Percentiles rank a stretch among this genome's conserved stretches.
Evolutionary conservation across 2,113 vertebrate genomes (phyloP).

Genomic region (Peromyscus maniculatus): DNA sequence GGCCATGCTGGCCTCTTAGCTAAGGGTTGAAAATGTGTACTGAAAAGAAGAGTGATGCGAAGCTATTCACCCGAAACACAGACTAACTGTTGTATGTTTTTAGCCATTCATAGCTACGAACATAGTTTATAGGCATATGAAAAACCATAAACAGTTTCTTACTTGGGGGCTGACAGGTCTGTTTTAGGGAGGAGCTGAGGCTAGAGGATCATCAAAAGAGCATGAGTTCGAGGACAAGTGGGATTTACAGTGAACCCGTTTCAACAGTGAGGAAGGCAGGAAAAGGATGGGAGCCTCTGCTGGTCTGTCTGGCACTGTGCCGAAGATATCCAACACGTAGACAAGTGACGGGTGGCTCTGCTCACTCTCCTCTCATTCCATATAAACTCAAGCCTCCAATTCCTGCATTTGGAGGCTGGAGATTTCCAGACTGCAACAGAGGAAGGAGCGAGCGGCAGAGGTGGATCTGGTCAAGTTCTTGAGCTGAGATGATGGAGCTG

Average conservation of each 20-base stretch:
- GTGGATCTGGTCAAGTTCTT: background rate
- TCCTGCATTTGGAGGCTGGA: background rate
- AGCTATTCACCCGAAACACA: background rate
- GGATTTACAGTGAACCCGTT: background rate
- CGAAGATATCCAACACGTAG: background rate
- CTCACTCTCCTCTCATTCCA: background rate
- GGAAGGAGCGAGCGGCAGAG: background rate
- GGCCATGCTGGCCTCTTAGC: background rate
- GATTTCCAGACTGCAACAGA: background rate
- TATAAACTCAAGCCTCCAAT: background rate
- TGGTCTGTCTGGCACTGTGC: background rate
- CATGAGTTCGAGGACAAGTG: background rate
- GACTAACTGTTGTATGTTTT: background rate
- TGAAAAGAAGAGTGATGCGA: constrained; percentile 48
- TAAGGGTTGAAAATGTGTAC: background rate
- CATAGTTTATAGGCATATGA: background rate
- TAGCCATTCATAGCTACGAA: background rate
- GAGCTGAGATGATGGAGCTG: background rate
- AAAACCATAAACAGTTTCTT: constrained; percentile 31
- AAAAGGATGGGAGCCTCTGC: background rate
- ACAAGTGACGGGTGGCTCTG: background rate
- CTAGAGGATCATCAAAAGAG: background rate
- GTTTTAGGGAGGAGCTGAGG: background rate
- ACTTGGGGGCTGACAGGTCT: background rate
- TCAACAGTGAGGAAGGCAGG: background rate